These are phyloP conservation scores for Zapornia atra DNA, from an alignment of 2,113 vertebrate species.

Conservation along the genomic window DNA sequence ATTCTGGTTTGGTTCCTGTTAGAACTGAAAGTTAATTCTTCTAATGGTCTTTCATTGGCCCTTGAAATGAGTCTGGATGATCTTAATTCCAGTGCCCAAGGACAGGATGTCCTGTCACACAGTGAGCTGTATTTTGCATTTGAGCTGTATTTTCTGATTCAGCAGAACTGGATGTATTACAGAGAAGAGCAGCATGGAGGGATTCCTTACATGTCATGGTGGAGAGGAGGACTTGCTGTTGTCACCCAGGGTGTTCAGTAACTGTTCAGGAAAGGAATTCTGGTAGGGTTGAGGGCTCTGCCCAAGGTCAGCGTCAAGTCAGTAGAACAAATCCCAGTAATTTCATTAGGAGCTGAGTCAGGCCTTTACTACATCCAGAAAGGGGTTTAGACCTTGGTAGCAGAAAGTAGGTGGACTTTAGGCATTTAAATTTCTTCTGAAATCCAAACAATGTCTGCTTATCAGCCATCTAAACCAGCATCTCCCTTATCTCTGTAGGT, in stretches of 20 bases:
- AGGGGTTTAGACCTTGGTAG: background rate
- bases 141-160: conserved; percentile 11
- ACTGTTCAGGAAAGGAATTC: background rate
- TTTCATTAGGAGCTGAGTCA: conserved; percentile 21
- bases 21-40: conserved; percentile 30
- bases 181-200: background rate
- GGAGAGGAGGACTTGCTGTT: background rate
- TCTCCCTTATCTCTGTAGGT: background rate
- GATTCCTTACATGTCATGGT: background rate
- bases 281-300: background rate
- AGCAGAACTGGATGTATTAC: background rate
- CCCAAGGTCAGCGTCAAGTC: background rate
- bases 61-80: background rate
- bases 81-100: conserved; percentile 10
- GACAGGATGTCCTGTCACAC: background rate
- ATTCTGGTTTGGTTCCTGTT: background rate
- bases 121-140: background rate
- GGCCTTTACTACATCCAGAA: background rate
- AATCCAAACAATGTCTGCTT: background rate
- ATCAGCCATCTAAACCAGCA: background rate
- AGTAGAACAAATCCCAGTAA: conserved; percentile 11
- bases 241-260: background rate
- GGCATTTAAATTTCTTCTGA: background rate
- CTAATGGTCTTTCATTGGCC: conserved; percentile 22
- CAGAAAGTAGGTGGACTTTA: conserved; percentile 2